Evolutionary conservation across 2,113 vertebrate species (phyloP), one percentile per base, ranked within the genome.

Genomic region (Pteruthius melanotis): DNA sequence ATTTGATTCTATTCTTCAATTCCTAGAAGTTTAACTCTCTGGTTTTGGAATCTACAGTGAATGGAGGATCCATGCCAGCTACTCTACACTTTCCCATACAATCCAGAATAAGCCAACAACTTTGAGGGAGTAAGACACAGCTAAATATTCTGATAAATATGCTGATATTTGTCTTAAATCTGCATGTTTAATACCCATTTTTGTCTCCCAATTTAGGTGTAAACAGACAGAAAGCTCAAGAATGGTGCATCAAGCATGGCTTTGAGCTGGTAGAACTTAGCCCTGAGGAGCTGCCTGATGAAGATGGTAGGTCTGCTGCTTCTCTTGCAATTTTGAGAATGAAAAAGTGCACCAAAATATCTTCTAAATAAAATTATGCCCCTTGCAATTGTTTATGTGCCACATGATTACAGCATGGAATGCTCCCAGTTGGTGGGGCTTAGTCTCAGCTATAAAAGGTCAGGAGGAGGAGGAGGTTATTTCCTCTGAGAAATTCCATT

Each of bases 241-340:
- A 99, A 80, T 99, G 99, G 99, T 99, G 99, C 95, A 98, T 99
- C 97, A 97, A 98, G 82, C 99, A 99, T 27, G 98, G 99, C 20
- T 99, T 99, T 95, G 99, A 99, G 90, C 97, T 99, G 95, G 99
- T 99, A 23, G 99, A 99, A 85, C 98, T 99, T 14, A 99, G 88
- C 92, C 99, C 99, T 3, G 98, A 98, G 95, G 99, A 99, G 30
- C 64, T 99, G 65, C 99, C 99, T 24, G 99, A 99, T 97, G 99
- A 99, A 75, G 99, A 99, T 74, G 99, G 99, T 99, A 96, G 97
- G 98, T 93, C 27, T 78, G 18, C 45, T 59, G 22, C 52, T 80
- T 90, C 39, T 13, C 28, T 63, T 80, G 66, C 35, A 21, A 15
- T 52, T 74, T 77, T 24, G 21, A 52, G n/a, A 68, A 27, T 33